A percentile compares a stretch with the other conserved stretches of the same genome.
These are phyloP conservation scores for Steatocranus sp. DNA, from an alignment of 2,797 vertebrate species.

Conservation along the genomic window DNA sequence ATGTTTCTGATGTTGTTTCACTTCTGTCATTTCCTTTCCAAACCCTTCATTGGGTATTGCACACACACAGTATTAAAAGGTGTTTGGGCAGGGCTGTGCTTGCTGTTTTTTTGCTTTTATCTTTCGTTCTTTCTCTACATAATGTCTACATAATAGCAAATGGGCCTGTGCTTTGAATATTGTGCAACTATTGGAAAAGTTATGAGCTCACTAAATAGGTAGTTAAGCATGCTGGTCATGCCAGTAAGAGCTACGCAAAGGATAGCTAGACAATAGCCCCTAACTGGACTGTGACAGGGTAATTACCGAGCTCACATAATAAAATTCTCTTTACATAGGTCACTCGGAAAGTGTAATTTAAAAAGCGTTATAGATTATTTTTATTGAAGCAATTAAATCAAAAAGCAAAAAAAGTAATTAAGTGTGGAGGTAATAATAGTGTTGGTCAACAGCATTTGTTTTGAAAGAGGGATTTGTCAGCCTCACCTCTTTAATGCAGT, in stretches of 20 bases:
- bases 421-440: constrained; percentile 94
- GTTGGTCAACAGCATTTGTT: constrained; percentile 98
- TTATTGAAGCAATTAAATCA: constrained; percentile 99
- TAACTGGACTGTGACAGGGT: constrained; percentile 97
- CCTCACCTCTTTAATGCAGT: constrained; percentile 81
- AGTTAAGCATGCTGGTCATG: constrained; percentile 88
- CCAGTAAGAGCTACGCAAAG: constrained; percentile 84
- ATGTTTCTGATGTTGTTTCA: background rate
- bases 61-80: background rate
- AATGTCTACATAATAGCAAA: constrained; percentile 83
- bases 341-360: constrained; percentile 98
- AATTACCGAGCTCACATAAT: constrained; percentile 97
- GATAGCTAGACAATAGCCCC: constrained; percentile 92
- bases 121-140: constrained; percentile 59
- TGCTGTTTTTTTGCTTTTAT: background rate
- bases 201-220: constrained; percentile 82
- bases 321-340: constrained; percentile 98
- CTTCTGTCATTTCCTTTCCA: background rate
- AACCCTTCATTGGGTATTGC: background rate
- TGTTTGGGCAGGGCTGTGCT: background rate
- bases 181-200: constrained; percentile 84
- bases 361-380: constrained; percentile 98
- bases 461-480: constrained; percentile 83
- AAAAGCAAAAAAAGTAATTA: constrained; percentile 96
- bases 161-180: constrained; percentile 77